Conservation (phyloP, 2,113 vertebrate genomes). For the Ginglymostoma cirratum region DNA sequence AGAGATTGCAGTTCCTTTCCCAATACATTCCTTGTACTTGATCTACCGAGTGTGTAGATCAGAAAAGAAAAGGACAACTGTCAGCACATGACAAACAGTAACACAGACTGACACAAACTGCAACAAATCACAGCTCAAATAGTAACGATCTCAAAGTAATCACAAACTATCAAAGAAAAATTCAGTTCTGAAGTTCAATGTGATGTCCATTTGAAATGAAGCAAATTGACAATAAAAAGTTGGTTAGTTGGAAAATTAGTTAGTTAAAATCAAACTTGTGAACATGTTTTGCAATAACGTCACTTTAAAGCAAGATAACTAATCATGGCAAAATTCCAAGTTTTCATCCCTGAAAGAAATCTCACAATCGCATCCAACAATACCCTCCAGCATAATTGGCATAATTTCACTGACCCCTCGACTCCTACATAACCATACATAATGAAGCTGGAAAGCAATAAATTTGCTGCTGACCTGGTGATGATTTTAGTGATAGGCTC, state of each 20-base stretch:
- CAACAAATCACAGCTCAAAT: background rate
- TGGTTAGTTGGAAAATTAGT: background rate
- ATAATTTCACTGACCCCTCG: background rate
- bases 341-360: background rate
- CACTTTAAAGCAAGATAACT: background rate
- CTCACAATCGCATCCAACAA: background rate
- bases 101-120: slow-evolving; percentile 26
- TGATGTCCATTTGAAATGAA: background rate
- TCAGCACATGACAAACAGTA: background rate
- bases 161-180: background rate
- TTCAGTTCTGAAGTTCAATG: background rate
- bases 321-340: background rate
- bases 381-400: background rate
- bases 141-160: background rate
- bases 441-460: background rate
- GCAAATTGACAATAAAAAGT: background rate
- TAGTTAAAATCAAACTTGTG: background rate
- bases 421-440: background rate
- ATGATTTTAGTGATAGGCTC: background rate
- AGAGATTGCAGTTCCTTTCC: slow-evolving; percentile 78
- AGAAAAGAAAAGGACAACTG: slow-evolving; percentile 7
- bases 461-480: background rate
- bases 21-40: slow-evolving; percentile 74
- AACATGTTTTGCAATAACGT: background rate
- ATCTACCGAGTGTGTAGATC: slow-evolving; percentile 19